Percentiles rank a stretch among this genome's conserved stretches.
Conservation (phyloP, 2,797 vertebrate species). For the Malacoctenus gilli region DNA sequence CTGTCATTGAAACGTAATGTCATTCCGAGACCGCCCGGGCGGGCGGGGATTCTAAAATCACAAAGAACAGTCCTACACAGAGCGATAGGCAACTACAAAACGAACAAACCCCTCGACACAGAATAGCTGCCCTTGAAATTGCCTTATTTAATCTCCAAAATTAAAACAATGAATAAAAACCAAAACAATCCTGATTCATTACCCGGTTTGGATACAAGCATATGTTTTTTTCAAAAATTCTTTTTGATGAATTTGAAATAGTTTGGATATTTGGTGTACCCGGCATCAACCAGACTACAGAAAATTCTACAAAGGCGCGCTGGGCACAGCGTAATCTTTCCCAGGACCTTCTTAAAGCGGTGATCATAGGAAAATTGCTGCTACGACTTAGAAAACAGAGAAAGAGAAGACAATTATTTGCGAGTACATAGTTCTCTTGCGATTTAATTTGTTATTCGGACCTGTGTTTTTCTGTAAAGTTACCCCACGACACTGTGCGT, state of each 20-base stretch:
- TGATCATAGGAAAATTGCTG: slow-evolving; percentile 81
- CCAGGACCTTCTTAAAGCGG: slow-evolving; percentile 85
- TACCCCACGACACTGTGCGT: slow-evolving; percentile 34
- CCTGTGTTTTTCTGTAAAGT: slow-evolving; percentile 56
- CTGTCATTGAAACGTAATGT: background rate
- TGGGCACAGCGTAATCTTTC: slow-evolving; percentile 77
- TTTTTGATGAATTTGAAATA: background rate
- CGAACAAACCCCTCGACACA: slow-evolving; percentile 38
- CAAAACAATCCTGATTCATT: background rate
- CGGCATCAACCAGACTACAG: background rate
- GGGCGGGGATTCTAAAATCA: slow-evolving; percentile 23
- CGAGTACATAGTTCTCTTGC: slow-evolving; percentile 49
- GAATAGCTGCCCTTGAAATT: slow-evolving; percentile 32
- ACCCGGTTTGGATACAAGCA: background rate
- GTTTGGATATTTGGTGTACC: background rate
- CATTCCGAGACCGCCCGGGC: fast-evolving
- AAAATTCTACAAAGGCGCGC: slow-evolving; percentile 74
- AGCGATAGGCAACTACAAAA: slow-evolving; percentile 3
- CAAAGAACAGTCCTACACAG: fast-evolving
- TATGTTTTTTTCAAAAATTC: background rate
- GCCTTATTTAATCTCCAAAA: slow-evolving; percentile 32
- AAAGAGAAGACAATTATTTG: slow-evolving; percentile 59
- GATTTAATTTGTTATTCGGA: slow-evolving; percentile 51
- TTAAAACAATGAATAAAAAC: background rate
- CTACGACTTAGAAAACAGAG: slow-evolving; percentile 82